Evolutionary conservation across 2,113 vertebrate genomes (phyloP), one percentile per base, ranked within the genome.

Genomic region (Larimichthys polyactis): DNA sequence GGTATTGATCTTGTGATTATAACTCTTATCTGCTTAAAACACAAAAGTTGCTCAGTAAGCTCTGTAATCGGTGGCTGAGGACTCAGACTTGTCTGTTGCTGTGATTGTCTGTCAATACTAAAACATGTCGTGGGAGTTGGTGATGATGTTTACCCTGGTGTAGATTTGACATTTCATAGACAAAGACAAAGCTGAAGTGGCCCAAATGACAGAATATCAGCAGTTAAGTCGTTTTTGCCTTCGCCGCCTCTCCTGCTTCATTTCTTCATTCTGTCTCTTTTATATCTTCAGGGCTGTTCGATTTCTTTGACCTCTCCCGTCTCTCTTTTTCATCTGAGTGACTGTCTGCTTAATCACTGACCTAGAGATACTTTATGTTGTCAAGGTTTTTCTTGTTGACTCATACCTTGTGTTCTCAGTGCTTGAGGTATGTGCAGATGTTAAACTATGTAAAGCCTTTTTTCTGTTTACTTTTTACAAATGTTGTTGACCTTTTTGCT

Each of bases 1-100:
- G 27, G 10, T 91, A 94, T 92, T 84, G 91, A 94, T 94, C 74
- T 67, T 75, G 83, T 82, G 80, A 89, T 94, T 88, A 84, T 87
- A 77, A 78, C 75, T 78, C 84, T 91, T 88, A 90, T 92, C 79
- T 81, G 67, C 67, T 76, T 69, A 44, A 75, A 82, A 82, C 63
- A 71, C 82, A 87, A 89, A 82, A 78, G 71, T 70, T 8, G 3
- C 65, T 71, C 77, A 43, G 27, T 91, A 60, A 90, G 57, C 71
- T 75, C 58, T 48, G 4, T 68, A 32, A 32, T 78, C 14, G 36
- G 73, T 60, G 64, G 62, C 27, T 19, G 76, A 83, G 66, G 81
- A 80, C 78, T 75, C 76, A 49, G 36, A 63, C 79, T 58, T 57
- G 46, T 65, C 69, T 76, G 57, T 55, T 29, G 49, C 44, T 74